Evolutionary conservation across 2,113 vertebrate genomes (phyloP).

Genomic region (Megaceryle torquata): DNA sequence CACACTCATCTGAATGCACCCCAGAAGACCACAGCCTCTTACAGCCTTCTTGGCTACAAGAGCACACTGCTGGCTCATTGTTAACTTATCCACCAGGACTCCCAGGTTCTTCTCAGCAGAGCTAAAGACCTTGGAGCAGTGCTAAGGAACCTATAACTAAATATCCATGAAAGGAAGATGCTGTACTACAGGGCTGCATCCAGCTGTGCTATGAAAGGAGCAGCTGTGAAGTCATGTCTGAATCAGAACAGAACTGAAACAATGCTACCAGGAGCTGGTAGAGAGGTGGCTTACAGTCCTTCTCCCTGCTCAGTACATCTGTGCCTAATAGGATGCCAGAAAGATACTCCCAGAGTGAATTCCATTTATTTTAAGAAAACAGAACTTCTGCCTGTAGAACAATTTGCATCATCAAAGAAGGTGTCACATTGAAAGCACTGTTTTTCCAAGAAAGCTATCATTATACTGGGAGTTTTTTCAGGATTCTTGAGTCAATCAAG

Average conservation of each 20-base stretch:
- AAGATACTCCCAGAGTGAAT: neutral
- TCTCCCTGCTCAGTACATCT: neutral
- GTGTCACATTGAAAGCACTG: neutral
- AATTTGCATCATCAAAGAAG: neutral
- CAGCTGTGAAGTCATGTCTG: neutral
- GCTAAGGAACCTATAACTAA: neutral
- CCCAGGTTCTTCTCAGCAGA: neutral
- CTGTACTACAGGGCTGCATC: neutral
- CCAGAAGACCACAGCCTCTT: neutral
- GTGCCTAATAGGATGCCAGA: neutral
- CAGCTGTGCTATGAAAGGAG: neutral
- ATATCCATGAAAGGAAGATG: neutral
- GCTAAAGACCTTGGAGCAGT: neutral
- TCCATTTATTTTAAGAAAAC: neutral
- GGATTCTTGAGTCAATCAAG: neutral
- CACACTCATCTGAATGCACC: neutral
- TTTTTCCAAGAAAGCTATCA: neutral
- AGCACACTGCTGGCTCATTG: neutral
- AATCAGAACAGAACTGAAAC: neutral
- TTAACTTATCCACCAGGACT: neutral
- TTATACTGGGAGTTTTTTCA: neutral
- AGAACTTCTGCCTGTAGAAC: neutral
- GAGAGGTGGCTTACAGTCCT: neutral
- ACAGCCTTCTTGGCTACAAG: neutral
- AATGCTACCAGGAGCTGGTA: neutral